Evolutionary conservation across 2,888 invertebrate species (phyloP), one percentile per base, ranked within the genome.

Genomic region (Agrilus mali): DNA sequence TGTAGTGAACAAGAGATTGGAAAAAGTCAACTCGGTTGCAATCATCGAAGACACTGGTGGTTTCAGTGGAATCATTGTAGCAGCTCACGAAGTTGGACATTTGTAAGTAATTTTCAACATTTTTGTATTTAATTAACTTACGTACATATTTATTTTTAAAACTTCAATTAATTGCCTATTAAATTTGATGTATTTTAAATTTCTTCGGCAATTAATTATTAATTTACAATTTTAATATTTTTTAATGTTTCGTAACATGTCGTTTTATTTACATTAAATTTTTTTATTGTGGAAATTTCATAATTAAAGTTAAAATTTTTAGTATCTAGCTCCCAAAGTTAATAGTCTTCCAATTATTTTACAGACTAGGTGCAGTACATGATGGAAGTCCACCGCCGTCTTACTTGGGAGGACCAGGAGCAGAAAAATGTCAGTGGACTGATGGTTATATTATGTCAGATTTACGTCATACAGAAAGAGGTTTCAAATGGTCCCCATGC

Each of bases 401-500:
- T 36, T 93, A 94, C 64, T 75, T 94, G 37, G 93, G 93, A 37
- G 93, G 93, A 20, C 93, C 93, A 0, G 93, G 93, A 13, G 93
- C 93, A 15, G 89, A 90, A 64, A 88, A 89, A 60, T 94, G 93
- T 57, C 80, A 90, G 53, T 93, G 93, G 93, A 90, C 93, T 61
- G 93, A 94, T 65, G 93, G 93, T 42, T 94, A 85, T 71, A 94
- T 94, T 59, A 94, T 93, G 92, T 89, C 89, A 42, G 93, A 94
- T 69, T 73, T 94, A 49, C 72, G 93, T 56, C 93, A 93, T 66
- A 93, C 93, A 1, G 93, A 93, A 69, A 82, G 92, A 61, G 93
- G 93, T 20, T 94, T 94, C 74, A 75, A 88, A 55, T 94, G 93
- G 93, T 92, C 92, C 7, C 80, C 89, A 16, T 94, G 93, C 69